Evolutionary conservation across 2,888 invertebrate genomes (phyloP).

Genomic region (Steinernema hermaphroditum): DNA sequence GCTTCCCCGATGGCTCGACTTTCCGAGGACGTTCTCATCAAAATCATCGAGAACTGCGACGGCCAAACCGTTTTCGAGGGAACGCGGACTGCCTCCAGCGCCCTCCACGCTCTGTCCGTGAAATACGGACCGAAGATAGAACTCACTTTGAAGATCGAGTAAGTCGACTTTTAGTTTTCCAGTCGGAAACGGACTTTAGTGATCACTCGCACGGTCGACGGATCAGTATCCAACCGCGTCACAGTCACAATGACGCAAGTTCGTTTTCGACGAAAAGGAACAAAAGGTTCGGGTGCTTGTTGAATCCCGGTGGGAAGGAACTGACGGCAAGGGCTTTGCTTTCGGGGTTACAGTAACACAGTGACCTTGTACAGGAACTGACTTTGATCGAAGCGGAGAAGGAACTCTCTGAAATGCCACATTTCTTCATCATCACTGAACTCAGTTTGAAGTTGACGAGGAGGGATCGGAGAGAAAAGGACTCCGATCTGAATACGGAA

Average conservation of each 20-base stretch:
- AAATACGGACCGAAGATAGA: constrained; percentile 13
- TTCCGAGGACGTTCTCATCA: not conserved
- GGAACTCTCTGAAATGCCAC: not conserved
- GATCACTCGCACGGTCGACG: not conserved
- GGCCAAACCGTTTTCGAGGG: not conserved
- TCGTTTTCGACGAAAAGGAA: not conserved
- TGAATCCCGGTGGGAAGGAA: not conserved
- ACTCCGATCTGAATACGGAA: not conserved
- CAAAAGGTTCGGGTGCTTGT: not conserved
- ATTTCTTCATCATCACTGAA: constrained; percentile 7
- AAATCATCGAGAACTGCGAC: constrained; percentile 20
- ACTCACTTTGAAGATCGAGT: constrained; percentile 4
- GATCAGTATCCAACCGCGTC: not conserved
- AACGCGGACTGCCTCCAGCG: not conserved
- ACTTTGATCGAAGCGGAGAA: not conserved
- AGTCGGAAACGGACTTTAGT: not conserved
- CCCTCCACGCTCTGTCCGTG: not conserved
- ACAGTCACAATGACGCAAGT: not conserved
- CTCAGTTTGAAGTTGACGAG: not conserved
- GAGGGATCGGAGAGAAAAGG: not conserved
- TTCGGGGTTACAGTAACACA: not conserved
- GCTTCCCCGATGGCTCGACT: not conserved
- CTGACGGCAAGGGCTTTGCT: not conserved
- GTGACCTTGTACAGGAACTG: not conserved
- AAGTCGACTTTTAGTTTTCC: not conserved